These are phyloP conservation scores for Timandra comae DNA, from an alignment of 2,888 invertebrate species.

Conservation along the genomic window DNA sequence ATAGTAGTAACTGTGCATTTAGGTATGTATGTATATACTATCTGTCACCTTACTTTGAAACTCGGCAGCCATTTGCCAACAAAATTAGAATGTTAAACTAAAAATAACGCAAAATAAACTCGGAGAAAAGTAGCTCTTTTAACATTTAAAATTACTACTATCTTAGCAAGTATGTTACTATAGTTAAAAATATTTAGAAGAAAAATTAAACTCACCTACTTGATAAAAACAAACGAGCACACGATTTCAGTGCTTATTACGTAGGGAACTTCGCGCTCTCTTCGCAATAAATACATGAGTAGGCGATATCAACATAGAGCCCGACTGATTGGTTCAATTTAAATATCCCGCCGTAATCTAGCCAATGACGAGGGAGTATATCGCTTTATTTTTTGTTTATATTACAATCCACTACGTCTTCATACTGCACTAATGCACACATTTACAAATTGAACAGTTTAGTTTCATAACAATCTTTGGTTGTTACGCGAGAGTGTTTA, in stretches of 20 bases:
- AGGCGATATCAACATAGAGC: constrained; percentile 49
- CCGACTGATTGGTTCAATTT: constrained; percentile 58
- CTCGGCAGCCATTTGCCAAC: constrained; percentile 76
- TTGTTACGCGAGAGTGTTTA: constrained; percentile 26
- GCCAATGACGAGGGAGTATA: constrained; percentile 52
- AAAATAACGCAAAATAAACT: constrained; percentile 43
- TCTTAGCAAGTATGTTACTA: constrained; percentile 1
- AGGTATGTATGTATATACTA: constrained; percentile 35
- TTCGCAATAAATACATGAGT: constrained; percentile 57
- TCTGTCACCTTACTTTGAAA: constrained; percentile 59
- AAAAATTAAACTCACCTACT: constrained; percentile 63
- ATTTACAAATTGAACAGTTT: constrained; percentile 48
- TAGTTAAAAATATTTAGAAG: constrained; percentile 24
- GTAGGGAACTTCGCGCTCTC: constrained; percentile 66
- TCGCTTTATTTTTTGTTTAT: constrained; percentile 75
- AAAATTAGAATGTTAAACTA: constrained; percentile 69
- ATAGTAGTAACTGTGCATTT: too few species aligned
- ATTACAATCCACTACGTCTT: constrained; percentile 50
- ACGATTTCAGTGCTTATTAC: constrained; percentile 77
- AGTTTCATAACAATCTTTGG: constrained; percentile 26
- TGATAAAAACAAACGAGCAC: constrained; percentile 65
- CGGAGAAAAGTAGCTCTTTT: constrained; percentile 14
- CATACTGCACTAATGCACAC: constrained; percentile 52
- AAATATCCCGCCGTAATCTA: constrained; percentile 56
- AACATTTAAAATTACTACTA: not conserved